Evolutionary conservation across 2,797 vertebrate genomes (phyloP), one percentile per base, ranked within the genome.

Genomic region (Aplochiton taeniatus): DNA sequence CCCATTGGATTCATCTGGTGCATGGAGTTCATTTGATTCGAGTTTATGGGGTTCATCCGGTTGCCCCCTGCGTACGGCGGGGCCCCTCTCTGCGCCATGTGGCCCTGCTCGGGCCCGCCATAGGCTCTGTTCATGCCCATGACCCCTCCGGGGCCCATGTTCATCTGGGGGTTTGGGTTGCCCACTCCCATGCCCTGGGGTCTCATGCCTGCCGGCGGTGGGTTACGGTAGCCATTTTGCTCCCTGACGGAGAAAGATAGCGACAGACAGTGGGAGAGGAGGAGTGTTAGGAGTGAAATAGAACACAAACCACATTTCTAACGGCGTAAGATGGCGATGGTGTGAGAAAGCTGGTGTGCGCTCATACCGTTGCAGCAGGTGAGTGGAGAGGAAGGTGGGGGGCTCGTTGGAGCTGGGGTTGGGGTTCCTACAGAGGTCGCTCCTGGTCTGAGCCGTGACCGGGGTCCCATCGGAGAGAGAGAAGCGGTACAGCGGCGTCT

Each of bases 401-500:
- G 93, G 93, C 52, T 98, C 96, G 49, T 94, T 98, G 73, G 93
- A 95, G 62, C 90, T 93, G 20, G 94, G 93, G 74, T 95, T 62
- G 31, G 48, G 31, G 31, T 31, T 96, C 75, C 94, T 94, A 58
- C 95, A 96, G 16, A 98, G 90, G 77, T 97, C 97, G 50, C 94
- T 99, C 75, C 96, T 96, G 0, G 97, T 98, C 81, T 97, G 96
- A 4, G 96, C 98, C 0, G 94, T 96, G 79, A 98, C 96, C 70
- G 94, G 91, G 2, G 96, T 98, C 65, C 98, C 97, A 66, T 99
- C 97, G 4, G 96, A 94, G 72, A 99, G 89, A 0, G 96, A 97
- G 83, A 99, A 99, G 47, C 95, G 93, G 80, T 99, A 99, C 4
- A 94, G 65, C 0, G 97, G 96, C 0, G 97, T 99, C 88, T 99